phyloP scores from a whole-genome alignment of 2,797 vertebrate genomes.

The Gymnothorax reevesii region DNA sequence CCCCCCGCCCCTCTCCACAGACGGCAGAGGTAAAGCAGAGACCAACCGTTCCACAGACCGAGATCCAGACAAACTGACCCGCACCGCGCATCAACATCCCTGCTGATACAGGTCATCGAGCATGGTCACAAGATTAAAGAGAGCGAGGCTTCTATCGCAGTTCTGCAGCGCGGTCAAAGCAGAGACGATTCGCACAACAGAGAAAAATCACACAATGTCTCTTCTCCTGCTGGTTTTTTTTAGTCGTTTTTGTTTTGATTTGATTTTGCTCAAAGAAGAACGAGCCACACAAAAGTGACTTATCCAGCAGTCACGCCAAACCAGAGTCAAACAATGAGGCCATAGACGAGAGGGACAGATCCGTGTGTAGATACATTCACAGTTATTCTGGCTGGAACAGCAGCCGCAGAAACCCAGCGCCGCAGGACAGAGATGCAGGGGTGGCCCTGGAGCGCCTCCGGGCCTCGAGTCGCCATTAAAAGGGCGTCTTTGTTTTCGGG shows the following conservation, averaged over 20 bases:
- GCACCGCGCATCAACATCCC: neutral
- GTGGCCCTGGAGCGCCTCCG: neutral
- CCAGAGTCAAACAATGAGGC: constrained; percentile 4
- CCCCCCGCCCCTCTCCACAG: neutral
- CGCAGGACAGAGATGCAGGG: neutral
- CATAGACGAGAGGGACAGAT: neutral
- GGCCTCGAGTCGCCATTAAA: neutral
- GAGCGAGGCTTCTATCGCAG: neutral
- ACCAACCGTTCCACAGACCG: neutral
- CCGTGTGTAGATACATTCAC: constrained; percentile 10
- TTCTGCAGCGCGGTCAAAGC: too few species aligned
- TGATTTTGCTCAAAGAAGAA: constrained; percentile 43
- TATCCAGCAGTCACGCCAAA: constrained; percentile 13
- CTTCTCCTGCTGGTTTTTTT: too few species aligned
- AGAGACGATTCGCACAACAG: neutral
- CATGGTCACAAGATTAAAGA: neutral
- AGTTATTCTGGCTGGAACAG: neutral
- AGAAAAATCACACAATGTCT: constrained; percentile 44
- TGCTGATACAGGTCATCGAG: neutral
- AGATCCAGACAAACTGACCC: neutral
- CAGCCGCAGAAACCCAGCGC: neutral
- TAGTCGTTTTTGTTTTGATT: neutral
- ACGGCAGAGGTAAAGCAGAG: neutral
- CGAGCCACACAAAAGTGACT: constrained; percentile 35
- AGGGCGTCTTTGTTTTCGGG: constrained; percentile 21